Base-by-base conservation (phyloP, 2,113 vertebrate species). In the Hippocampus barbouri region DNA sequence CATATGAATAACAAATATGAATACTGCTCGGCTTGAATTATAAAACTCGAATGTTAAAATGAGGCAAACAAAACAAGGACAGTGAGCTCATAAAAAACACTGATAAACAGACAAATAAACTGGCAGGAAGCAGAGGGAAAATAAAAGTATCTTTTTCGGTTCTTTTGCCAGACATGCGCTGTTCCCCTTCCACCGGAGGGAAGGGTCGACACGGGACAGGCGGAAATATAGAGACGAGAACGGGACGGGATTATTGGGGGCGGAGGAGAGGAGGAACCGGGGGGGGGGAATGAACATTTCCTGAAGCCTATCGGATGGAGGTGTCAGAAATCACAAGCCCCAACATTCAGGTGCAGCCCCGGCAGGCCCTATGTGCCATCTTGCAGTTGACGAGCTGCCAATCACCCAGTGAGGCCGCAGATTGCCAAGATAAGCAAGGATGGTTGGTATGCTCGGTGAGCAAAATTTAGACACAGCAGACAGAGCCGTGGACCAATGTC, bases 291-390 rank as follows among this genome's bases (percentile, higher is more conserved):
- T 47, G 76, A 77, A 83, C 47, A 49, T 86, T 56, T 82, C 76
- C 73, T 80, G 82, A 83, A 89, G 91, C 87, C 89, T 90, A 91
- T 38, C 34, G 34, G 34, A 91, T 85, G 82, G 90, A 90, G 80
- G 86, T 89, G 83, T 91, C 85, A 85, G 74, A 79, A 78, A 70
- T 66, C 68, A 38, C 60, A 70, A 38, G 62, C 67, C 66, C 75
- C 79, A 74, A 72, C 84, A 21, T 45, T 27, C 25, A 68, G 43
- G 21, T 40, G 40, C 68, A 81, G 76, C 74, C 66, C 76, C 74
- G 75, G 72, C 69, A 79, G 65, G 41, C n/a, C 70, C 68, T 68
- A 51, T 68, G 66, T 68, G 66, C 64, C 82, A 79, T 76, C 69
- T n/a, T 68, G 51, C 53, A 74, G 79, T 80, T 88, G 79, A 88